Base-by-base conservation (phyloP, 1,140 invertebrate species). In the Zaprionus nigranus region DNA sequence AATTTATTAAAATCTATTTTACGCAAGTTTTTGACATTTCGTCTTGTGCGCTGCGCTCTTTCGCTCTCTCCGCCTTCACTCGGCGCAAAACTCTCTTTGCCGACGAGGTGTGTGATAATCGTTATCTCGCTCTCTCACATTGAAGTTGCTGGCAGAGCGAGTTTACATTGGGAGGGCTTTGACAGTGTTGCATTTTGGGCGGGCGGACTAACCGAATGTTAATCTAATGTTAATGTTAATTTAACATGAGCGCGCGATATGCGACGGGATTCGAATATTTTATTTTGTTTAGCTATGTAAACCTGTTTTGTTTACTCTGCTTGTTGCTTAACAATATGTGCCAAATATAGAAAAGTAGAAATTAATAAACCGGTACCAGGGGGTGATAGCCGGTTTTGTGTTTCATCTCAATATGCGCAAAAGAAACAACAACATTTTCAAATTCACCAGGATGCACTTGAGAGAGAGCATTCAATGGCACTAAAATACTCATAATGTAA, bases 161-260 rank as follows among this genome's bases (percentile, higher is more conserved):
- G 28, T 63, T 53, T 6, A 53, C 53, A 51, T 46, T 58, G 54
- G 64, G 54, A 71, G 61, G 71, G 73, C 73, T 65, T 75, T 64
- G 28, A 15, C 67, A 75, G 73, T 64, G 73, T 75, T 75, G 73
- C 61, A 75, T 71, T 69, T 75, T 71, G 22, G 54, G 66, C 73
- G 73, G 67, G 56, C 69, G 30, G 30, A 34, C 9, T 34, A 34
- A 9, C 9, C 9, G 9, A 34, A 34, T 34, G 30, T 34, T 34
- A 34, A 34, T 34, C 9, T 3, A 34, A 34, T 34, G 30, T 34
- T 34, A 11, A 22, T 62, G 59, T 73, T 73, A 73, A 71, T 9
- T 67, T 66, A 73, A 68, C 71, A 67, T 60, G 24, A n/a, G 13
- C 17, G 5, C 26, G 38, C 56, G 36, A 34, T 60, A 63, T 34